Evolutionary conservation across 2,888 invertebrate genomes (phyloP).

Genomic region (Heliconius ethilla): DNA sequence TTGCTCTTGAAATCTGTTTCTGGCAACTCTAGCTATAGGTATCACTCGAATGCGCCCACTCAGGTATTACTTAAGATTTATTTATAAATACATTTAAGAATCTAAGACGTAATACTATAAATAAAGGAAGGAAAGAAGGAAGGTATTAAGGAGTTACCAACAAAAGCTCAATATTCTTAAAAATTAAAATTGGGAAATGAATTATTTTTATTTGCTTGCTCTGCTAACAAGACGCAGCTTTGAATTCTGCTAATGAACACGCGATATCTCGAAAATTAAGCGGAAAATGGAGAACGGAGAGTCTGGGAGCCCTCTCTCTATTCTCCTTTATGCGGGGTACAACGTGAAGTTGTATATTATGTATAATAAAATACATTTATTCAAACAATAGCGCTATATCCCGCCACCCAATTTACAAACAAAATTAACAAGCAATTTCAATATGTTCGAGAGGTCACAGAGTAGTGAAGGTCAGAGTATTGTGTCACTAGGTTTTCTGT

Average conservation of each 20-base stretch:
- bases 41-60: constrained; percentile 20
- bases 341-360: too few relatives aligned
- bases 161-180: neutral
- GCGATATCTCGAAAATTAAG: too few relatives aligned
- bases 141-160: neutral
- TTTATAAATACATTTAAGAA: constrained; percentile 12
- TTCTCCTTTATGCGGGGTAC: too few relatives aligned
- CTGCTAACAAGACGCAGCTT: too few relatives aligned
- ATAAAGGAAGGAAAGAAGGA: neutral
- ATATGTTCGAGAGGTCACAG: neutral
- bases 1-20: constrained; percentile 33
- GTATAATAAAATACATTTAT: too few relatives aligned
- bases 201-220: too few relatives aligned
- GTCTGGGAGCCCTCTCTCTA: too few relatives aligned
- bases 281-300: too few relatives aligned
- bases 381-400: too few relatives aligned
- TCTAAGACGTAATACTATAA: neutral
- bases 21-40: constrained; percentile 22
- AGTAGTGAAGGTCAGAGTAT: neutral
- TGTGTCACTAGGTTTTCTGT: neutral
- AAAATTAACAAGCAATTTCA: neutral
- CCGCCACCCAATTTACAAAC: neutral
- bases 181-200: neutral
- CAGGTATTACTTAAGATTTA: constrained; percentile 19
- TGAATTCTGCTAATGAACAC: too few relatives aligned